Base-by-base conservation (phyloP, 1,140 invertebrate genomes). In the Eubasilissa regina region DNA sequence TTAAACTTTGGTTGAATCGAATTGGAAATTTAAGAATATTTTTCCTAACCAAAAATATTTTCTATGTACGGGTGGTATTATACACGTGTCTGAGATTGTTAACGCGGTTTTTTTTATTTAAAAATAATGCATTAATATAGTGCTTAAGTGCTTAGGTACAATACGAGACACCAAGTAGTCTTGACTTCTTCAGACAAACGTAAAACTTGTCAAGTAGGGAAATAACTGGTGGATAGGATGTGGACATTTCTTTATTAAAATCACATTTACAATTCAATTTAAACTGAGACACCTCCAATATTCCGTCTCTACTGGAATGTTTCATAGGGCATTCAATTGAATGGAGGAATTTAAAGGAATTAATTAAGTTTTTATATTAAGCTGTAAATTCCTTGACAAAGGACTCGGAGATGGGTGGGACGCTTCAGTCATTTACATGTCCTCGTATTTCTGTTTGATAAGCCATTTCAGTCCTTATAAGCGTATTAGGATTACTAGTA, bases 281-380 rank as follows among this genome's bases (percentile, higher is more conserved):
- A 47, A 68, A 48, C 47, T n/a, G 17, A 68, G 43, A 47, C 44
- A 68, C 44, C 64, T 45, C 64, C n/a, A 45, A 44, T 17, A 48
- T 17, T 64, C 60, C 35, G 11, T 25, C 35, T 64, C 64, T 3
- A 9, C 15, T 43, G 64, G 64, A 68, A 68, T 48, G 43, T 68
- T 68, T 17, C 13, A 17, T 45, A 45, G 19, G 47, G 19, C 47
- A 73, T 15, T 55, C 68, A 73, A 73, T 73, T 73, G 68, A 35
- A 53, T 25, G 47, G 19, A 73, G 68, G 68, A 73, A 73, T 55
- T 73, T 73, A 53, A 73, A 73, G 68, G 68, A 73, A 73, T 73
- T 73, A 73, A 73, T 73, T 73, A 73, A 73, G 68, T 73, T 73
- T 73, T 73, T 73, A 70, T 70, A 73, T 73, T 73, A 73, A 73